Evolutionary conservation across 2,113 vertebrate species (phyloP).

Genomic region (Sterna hirundo): DNA sequence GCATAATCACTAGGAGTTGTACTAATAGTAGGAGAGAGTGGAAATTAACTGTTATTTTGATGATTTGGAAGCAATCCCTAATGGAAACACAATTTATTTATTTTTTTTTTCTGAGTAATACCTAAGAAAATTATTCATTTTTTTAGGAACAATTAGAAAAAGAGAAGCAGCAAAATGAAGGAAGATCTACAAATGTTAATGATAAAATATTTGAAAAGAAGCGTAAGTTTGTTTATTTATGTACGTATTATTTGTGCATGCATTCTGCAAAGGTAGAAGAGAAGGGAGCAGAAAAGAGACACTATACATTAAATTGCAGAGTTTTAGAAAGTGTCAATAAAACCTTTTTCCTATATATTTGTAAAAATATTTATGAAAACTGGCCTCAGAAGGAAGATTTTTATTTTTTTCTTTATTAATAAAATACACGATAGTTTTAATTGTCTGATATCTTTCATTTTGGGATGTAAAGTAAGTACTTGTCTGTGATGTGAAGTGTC

Average conservation of each 20-base stretch:
- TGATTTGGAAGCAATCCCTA: not conserved
- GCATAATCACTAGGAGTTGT: not conserved
- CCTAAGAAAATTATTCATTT: not conserved
- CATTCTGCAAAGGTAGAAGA: not conserved
- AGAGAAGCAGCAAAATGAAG: slow-evolving; percentile 83
- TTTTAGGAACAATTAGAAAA: slow-evolving; percentile 84
- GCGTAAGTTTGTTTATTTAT: slow-evolving; percentile 73
- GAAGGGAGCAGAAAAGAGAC: not conserved
- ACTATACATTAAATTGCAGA: not conserved
- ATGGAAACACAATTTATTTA: not conserved
- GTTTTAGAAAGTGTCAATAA: not conserved
- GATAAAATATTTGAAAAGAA: slow-evolving; percentile 86
- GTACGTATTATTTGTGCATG: not conserved
- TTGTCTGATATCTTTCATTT: not conserved
- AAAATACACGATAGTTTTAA: not conserved
- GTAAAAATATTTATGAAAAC: not conserved
- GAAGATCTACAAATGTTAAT: slow-evolving; percentile 64
- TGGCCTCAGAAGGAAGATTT: not conserved
- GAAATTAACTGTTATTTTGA: not conserved
- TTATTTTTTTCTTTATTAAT: not conserved
- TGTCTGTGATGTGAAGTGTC: not conserved
- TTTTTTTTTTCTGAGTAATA: not conserved
- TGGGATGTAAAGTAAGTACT: not conserved
- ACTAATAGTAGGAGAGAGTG: not conserved
- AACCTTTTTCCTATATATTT: not conserved